Evolutionary conservation across 2,113 vertebrate species (phyloP).

Genomic region (Festucalex cinctus): DNA sequence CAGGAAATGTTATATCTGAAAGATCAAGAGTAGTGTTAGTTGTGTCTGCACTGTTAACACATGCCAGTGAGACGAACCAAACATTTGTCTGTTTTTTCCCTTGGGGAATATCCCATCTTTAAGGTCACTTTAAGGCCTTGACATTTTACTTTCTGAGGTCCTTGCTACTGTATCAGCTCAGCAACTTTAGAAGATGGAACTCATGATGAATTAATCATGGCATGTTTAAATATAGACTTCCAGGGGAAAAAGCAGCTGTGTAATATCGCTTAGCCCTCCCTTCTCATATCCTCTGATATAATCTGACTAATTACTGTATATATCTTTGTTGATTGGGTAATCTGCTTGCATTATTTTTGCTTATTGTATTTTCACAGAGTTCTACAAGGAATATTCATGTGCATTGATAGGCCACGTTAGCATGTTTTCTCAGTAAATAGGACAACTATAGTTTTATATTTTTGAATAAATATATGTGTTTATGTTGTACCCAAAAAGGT

Average conservation of each 20-base stretch:
- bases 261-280: constrained; percentile 11
- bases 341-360: neutral
- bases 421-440: neutral
- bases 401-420: neutral
- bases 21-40: neutral
- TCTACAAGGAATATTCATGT: neutral
- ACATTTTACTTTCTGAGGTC: constrained; percentile 56
- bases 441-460: neutral
- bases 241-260: constrained; percentile 26
- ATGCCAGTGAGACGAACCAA: neutral
- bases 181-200: constrained; percentile 20
- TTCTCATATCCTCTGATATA: constrained; percentile 24
- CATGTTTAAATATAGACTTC: constrained; percentile 51
- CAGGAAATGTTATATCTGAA: neutral
- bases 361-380: neutral
- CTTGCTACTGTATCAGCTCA: constrained; percentile 24
- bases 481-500: too few relatives aligned
- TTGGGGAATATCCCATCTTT: constrained; percentile 32
- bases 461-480: too few relatives aligned
- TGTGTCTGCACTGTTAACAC: neutral
- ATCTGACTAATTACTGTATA: constrained; percentile 22
- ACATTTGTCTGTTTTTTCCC: constrained; percentile 4
- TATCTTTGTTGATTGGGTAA: constrained; percentile 7
- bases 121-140: constrained; percentile 32
- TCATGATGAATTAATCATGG: constrained; percentile 54